phyloP scores from a whole-genome alignment of 2,888 invertebrate genomes.

The Neoitamus cyanurus region DNA sequence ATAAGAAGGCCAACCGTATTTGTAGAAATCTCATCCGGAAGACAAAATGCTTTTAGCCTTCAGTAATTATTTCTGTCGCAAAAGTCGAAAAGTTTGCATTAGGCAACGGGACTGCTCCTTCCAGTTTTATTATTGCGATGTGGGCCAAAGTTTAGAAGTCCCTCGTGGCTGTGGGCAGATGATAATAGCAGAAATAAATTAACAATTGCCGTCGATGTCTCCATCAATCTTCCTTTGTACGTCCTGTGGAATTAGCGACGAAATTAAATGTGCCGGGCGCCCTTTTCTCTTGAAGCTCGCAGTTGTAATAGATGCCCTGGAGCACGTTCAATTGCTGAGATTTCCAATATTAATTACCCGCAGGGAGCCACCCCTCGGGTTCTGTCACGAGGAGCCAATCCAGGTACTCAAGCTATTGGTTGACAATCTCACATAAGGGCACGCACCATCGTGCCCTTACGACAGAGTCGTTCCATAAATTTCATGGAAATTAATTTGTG shows the following conservation, averaged over 20 bases:
- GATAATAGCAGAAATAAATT: neutral
- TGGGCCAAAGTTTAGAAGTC: neutral
- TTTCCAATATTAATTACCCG: slow-evolving; percentile 14
- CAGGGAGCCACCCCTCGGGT: neutral
- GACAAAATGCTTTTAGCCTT: neutral
- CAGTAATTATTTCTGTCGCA: neutral
- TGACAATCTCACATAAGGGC: neutral
- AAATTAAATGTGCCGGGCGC: neutral
- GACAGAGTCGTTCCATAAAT: neutral
- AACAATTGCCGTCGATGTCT: neutral
- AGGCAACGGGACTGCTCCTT: neutral
- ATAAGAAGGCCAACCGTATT: neutral
- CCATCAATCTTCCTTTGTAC: neutral
- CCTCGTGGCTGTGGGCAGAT: neutral
- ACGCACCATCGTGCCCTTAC: neutral
- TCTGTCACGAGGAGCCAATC: neutral
- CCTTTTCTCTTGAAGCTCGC: neutral
- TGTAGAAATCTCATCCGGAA: neutral
- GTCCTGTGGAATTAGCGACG: neutral
- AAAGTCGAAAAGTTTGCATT: neutral
- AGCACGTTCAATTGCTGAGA: neutral
- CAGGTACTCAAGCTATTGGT: neutral
- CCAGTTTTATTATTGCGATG: neutral
- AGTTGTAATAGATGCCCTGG: neutral
- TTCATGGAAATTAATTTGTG: slow-evolving; percentile 6